Evolutionary conservation across 2,888 invertebrate genomes (phyloP).

Genomic region (Lordiphosa fenestrarum): DNA sequence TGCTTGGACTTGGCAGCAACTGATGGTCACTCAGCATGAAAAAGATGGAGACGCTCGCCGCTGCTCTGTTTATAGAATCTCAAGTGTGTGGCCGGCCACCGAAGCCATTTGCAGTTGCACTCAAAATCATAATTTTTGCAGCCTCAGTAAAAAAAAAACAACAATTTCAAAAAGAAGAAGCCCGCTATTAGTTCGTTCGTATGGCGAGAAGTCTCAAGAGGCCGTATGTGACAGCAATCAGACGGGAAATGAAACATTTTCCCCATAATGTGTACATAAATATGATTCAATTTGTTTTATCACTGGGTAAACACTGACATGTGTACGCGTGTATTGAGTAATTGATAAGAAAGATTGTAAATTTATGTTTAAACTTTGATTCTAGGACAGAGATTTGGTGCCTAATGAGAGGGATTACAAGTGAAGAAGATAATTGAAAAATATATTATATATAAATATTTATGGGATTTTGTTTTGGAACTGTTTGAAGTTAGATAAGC

Average conservation of each 20-base stretch:
- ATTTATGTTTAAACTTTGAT: conserved; percentile 7
- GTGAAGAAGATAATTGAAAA: too few relatives aligned
- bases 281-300: conserved; percentile 18
- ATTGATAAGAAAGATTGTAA: conserved; percentile 13
- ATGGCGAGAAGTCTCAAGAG: conserved; percentile 19
- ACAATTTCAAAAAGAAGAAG: too few relatives aligned
- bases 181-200: too few relatives aligned
- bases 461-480: too few relatives aligned
- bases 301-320: conserved; percentile 1
- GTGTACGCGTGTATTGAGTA: not conserved
- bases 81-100: conserved; percentile 9
- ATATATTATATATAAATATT: too few relatives aligned
- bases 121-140: conserved; percentile 11
- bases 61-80: conserved; percentile 18
- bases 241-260: not conserved
- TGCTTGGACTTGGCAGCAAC: conserved; percentile 22
- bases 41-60: conserved; percentile 7
- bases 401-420: conserved; percentile 3
- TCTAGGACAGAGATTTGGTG: not conserved
- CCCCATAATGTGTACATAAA: conserved; percentile 3
- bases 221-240: conserved; percentile 11
- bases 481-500: too few relatives aligned
- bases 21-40: conserved; percentile 72
- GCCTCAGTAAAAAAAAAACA: conserved; percentile 2
- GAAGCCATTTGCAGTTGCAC: conserved; percentile 8